Percentiles rank a stretch among this genome's conserved stretches.
Conservation (phyloP, 2,797 vertebrate genomes). For the Schizothorax lantsangensis region DNA sequence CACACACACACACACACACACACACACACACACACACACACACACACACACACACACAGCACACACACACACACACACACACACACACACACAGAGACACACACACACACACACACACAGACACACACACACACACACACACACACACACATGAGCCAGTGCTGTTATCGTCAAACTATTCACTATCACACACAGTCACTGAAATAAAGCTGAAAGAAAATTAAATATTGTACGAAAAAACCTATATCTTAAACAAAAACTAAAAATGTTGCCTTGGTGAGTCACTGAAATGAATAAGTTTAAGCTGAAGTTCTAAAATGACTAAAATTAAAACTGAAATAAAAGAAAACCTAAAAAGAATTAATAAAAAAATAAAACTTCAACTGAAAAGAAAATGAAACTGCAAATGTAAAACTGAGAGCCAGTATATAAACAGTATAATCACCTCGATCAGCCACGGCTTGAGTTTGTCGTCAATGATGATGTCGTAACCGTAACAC, state of each 20-base stretch:
- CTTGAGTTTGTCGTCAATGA: slow-evolving; percentile 96
- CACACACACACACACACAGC: too few species aligned
- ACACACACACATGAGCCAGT: background rate
- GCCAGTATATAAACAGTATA: too few species aligned
- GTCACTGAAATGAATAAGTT: background rate
- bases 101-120: too few species aligned
- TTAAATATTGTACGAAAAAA: too few species aligned
- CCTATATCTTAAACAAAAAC: background rate
- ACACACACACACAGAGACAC: too few species aligned
- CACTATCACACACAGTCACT: background rate
- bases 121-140: too few species aligned
- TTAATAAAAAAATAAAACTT: too few species aligned
- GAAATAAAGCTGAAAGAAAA: background rate
- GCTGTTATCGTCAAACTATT: background rate
- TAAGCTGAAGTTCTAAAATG: too few species aligned
- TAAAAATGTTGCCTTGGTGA: background rate
- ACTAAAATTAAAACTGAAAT: background rate
- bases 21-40: too few species aligned
- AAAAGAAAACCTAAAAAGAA: background rate
- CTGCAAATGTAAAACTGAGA: background rate
- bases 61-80: too few species aligned
- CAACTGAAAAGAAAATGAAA: too few species aligned
- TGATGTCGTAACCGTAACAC: slow-evolving; percentile 99
- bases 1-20: too few species aligned
- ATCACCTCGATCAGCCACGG: slow-evolving; percentile 96